Evolutionary conservation across 2,888 invertebrate genomes (phyloP), one percentile per base, ranked within the genome.

Genomic region (Ophion slaviceki): DNA sequence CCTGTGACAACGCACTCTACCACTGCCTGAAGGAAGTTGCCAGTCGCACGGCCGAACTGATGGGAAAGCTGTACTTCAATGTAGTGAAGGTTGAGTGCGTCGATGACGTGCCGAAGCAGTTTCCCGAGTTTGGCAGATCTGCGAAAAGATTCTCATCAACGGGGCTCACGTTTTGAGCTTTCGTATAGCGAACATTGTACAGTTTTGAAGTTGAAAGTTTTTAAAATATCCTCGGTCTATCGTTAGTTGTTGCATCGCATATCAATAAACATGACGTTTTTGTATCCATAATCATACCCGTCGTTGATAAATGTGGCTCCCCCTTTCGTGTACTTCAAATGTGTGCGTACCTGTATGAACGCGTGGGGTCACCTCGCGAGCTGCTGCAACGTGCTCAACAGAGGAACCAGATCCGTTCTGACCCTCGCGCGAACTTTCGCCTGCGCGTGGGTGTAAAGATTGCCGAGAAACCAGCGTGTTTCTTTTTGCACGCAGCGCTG

Each of bases 11-110:
- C 89, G 96, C 96, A 94, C 96, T 99, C 75, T 97, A 96, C 93
- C 95, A 96, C 32, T 99, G 98, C 94, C 95, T 99, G 85, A 97
- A 97, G 93, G 94, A 95, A 77, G 96, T 96, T 47, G 96, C 96
- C 89, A 96, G 96, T 40, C 96, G 97, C 64, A 96, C 97, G 8
- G 96, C 97, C 0, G 94, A 95, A 86, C 92, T 97, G 84, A 96
- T 98, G 96, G 98, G 98, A 64, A 97, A 97, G 90, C 96, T 98
- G 87, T 98, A 98, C 93, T 98, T 98, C 93, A 98, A 98, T 93
- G 94, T 98, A 87, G 96, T 97, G 64, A 96, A 96, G 94, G 96
- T 97, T 11, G 96, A 96, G 17, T 97, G 97, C 90, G 94, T 97
- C 76, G 96, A 96, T 80, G 96, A 96, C 82, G 80, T 86, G n/a